A percentile compares a stretch with the other conserved stretches of the same genome.
These are phyloP conservation scores for Macrosiphum euphorbiae DNA, from an alignment of 2,888 invertebrate species.

Conservation along the genomic window DNA sequence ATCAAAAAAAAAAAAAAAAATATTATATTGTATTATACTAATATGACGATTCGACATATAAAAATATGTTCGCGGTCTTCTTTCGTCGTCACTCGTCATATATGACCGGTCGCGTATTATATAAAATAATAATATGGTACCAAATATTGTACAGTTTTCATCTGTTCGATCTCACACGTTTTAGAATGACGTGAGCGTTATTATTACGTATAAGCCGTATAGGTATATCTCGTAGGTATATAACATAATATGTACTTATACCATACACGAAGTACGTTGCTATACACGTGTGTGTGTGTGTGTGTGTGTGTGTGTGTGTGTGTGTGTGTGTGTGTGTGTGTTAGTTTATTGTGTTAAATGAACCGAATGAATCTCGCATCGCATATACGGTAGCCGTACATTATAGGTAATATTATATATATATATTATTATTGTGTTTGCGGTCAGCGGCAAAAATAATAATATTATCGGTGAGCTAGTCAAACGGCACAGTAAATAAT, in stretches of 20 bases:
- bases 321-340: background rate
- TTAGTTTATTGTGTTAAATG: slow-evolving; percentile 29
- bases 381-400: background rate
- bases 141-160: background rate
- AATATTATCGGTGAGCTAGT: background rate
- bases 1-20: too few species aligned
- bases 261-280: background rate
- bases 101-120: background rate
- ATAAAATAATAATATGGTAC: background rate
- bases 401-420: background rate
- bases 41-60: background rate
- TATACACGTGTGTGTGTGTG: background rate
- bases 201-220: background rate
- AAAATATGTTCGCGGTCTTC: background rate
- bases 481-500: background rate
- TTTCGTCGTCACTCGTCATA: background rate
- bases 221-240: background rate
- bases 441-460: background rate
- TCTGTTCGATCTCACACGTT: background rate
- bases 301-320: slow-evolving; percentile 6
- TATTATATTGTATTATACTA: background rate
- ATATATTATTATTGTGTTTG: background rate
- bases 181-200: background rate
- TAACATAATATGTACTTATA: background rate
- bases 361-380: slow-evolving; percentile 32